phyloP scores from a whole-genome alignment of 2,113 vertebrate genomes.

The Taxidea taxus region DNA sequence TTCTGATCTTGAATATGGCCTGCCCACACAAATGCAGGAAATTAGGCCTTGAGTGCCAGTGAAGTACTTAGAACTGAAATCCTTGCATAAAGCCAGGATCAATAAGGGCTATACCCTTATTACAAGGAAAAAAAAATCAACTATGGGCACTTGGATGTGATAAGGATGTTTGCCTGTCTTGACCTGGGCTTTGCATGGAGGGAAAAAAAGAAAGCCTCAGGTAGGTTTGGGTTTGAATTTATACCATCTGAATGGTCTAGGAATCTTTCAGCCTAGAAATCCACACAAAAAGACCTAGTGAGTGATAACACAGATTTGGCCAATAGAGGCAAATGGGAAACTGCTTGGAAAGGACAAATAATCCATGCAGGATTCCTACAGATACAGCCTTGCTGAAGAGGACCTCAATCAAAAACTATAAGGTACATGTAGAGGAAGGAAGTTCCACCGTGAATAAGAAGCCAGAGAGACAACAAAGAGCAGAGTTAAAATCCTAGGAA shows the following conservation, averaged over 20 bases:
- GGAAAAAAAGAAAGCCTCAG: not conserved
- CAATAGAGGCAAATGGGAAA: not conserved
- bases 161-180: not conserved
- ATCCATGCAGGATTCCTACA: not conserved
- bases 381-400: not conserved
- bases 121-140: not conserved
- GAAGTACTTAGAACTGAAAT: not conserved
- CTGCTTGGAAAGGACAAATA: not conserved
- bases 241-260: not conserved
- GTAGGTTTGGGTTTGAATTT: constrained; percentile 6
- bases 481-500: not conserved
- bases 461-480: not conserved
- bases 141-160: not conserved
- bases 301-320: not conserved
- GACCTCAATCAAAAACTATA: not conserved
- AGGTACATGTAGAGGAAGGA: not conserved
- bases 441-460: not conserved
- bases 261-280: constrained; percentile 16
- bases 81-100: not conserved
- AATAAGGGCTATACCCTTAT: not conserved
- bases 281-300: not conserved
- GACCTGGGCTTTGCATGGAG: not conserved
- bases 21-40: not conserved
- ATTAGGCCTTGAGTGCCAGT: not conserved
- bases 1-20: not conserved